Evolutionary conservation across 2,797 vertebrate species (phyloP), one percentile per base, ranked within the genome.

Genomic region (Glyptemys insculpta): DNA sequence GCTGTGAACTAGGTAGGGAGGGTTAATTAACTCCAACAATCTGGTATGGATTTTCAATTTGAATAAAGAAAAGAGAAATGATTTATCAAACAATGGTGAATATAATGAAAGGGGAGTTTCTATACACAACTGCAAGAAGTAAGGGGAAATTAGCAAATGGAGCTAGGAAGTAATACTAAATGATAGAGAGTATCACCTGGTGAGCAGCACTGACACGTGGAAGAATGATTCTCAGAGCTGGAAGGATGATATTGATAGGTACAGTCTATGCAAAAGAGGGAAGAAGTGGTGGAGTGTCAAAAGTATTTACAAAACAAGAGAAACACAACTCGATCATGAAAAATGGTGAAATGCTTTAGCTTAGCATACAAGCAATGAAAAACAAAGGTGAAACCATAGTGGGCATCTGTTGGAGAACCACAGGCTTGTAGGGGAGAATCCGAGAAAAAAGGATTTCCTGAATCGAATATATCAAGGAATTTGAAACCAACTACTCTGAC

Each of bases 401-500:
- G 74, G 90, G 72, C 82, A 81, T 53, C 81, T 6, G 0, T 79
- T 90, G 82, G 54, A 79, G 62, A 59, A 41, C 49, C 29, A 9
- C 37, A 68, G 49, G 41, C 23, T n/a, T 37, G 19, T 27, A 68
- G 7, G 89, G 44, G 52, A 86, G 56, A 0, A 0, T 21, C 3
- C 12, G 86, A 90, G 27, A 12, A 34, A 7, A 54, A 92, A 68
- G 65, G 68, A 21, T n/a, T 90, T 76, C 49, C n/a, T 74, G 82
- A 34, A 59, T 87, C 27, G 52, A 72, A 72, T 14, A 31, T 0
- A 0, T 68, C 57, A 0, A 9, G 78, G 57, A 21, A 34, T 49
- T 44, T 84, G 54, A 62, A 92, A 93, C 12, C 15, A 3, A 0
- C 23, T 27, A 76, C 44, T 0, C 1, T 78, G 18, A 3, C 62